phyloP scores from a whole-genome alignment of 23 tunicate genomes.

The Botrylloides violaceus region DNA sequence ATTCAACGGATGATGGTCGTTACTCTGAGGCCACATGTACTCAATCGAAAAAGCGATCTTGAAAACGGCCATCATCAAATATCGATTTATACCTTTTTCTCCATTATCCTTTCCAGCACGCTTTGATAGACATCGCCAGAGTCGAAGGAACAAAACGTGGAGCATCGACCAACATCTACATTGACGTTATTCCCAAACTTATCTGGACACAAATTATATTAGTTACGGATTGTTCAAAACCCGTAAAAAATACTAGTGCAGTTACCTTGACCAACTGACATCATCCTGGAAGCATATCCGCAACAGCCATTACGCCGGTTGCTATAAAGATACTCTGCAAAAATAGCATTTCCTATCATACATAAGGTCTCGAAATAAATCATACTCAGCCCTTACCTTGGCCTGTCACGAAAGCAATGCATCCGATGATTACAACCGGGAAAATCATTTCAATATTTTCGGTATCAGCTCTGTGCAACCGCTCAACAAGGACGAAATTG shows the following conservation, averaged over 20 bases:
- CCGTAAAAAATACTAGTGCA: no score
- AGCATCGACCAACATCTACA: conserved; percentile 65
- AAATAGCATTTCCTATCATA: no score
- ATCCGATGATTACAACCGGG: background rate
- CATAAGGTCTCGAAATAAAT: no score
- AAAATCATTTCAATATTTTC: background rate
- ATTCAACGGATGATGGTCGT: background rate
- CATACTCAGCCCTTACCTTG: background rate
- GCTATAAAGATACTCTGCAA: background rate
- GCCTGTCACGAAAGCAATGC: background rate
- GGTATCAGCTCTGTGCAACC: background rate
- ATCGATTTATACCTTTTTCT: conserved; percentile 30
- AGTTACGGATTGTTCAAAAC: no score
- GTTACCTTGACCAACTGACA: background rate
- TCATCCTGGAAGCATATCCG: background rate
- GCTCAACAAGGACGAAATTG: background rate
- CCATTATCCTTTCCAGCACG: conserved; percentile 47
- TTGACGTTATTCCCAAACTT: conserved; percentile 27
- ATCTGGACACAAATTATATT: conserved; percentile 22
- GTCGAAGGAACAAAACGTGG: conserved; percentile 25
- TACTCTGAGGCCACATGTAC: background rate
- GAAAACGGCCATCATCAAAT: no score
- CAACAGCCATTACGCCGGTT: background rate
- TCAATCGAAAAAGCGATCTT: no score
- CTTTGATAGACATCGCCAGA: conserved; percentile 33